A percentile compares a stretch with the other conserved stretches of the same genome.
Evolutionary conservation across 64 coral and sea anemone genomes (phyloP).

Genomic region (Hydrozoanthus tunicans): DNA sequence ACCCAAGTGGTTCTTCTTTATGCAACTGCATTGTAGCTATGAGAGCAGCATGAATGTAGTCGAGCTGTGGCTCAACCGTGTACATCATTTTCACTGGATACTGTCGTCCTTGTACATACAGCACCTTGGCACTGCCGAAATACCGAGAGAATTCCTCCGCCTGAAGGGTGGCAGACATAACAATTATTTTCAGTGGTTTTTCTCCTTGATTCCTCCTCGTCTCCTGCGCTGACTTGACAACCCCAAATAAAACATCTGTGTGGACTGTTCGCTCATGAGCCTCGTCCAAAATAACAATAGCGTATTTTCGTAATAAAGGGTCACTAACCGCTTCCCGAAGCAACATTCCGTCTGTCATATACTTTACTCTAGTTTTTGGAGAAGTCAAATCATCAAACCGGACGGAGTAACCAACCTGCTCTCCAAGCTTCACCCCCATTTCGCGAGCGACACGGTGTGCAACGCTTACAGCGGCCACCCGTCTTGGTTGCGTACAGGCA

Average conservation of each 20-base stretch:
- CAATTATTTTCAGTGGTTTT: constrained; percentile 78
- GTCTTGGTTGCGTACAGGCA: constrained; percentile 84
- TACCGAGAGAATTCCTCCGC: constrained; percentile 90
- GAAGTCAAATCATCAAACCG: constrained; percentile 90
- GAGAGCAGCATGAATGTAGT: constrained; percentile 93
- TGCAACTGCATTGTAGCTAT: constrained; percentile 89
- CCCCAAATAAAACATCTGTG: constrained; percentile 94
- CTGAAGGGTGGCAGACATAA: constrained; percentile 98
- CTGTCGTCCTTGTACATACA: constrained; percentile 95
- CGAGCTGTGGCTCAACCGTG: constrained; percentile 77
- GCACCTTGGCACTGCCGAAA: constrained; percentile 84
- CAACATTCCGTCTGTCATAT: constrained; percentile 99
- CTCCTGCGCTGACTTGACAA: constrained; percentile 91
- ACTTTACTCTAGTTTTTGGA: constrained; percentile 89
- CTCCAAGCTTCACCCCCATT: constrained; percentile 86
- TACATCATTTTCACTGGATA: constrained; percentile 91
- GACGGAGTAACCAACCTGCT: constrained; percentile 93
- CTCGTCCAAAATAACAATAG: constrained; percentile 93
- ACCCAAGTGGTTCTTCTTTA: constrained; percentile 83
- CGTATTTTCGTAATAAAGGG: constrained; percentile 82
- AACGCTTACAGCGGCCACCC: constrained; percentile 85
- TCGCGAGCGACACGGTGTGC: constrained; percentile 93
- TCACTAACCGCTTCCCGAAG: constrained; percentile 86
- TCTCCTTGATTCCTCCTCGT: constrained; percentile 59
- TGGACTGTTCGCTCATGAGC: constrained; percentile 96